phyloP scores from a whole-genome alignment of 2,888 invertebrate genomes.

The Drosophila fulvimacula region DNA sequence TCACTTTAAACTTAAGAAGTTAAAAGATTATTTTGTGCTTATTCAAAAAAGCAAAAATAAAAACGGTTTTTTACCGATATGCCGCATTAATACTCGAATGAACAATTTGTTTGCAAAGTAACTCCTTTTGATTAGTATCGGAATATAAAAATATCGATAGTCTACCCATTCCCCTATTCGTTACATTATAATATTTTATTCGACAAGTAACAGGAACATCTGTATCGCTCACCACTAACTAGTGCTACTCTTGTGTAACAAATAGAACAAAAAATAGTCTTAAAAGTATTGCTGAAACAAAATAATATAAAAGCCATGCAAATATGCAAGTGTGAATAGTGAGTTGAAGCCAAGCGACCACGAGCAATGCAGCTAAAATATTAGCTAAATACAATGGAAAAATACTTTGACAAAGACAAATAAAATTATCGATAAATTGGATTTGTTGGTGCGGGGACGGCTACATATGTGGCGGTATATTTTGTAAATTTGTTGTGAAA shows the following conservation, averaged over 20 bases:
- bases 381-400: conserved; percentile 7
- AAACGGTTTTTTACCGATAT: neutral
- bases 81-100: neutral
- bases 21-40: neutral
- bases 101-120: neutral
- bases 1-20: neutral
- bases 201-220: conserved; percentile 10
- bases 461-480: conserved; percentile 64
- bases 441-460: conserved; percentile 53
- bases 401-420: conserved; percentile 38
- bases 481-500: conserved; percentile 63
- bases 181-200: neutral
- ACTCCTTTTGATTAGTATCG: conserved; percentile 4
- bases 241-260: conserved; percentile 57
- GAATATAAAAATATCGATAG: conserved; percentile 15
- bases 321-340: conserved; percentile 51
- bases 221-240: conserved; percentile 31
- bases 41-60: neutral
- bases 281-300: conserved; percentile 35
- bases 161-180: neutral
- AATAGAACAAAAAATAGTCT: conserved; percentile 51
- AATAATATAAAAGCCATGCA: conserved; percentile 48
- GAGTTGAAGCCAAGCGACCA: conserved; percentile 25
- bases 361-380: neutral
- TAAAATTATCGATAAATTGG: conserved; percentile 47